Evolutionary conservation across 1,140 invertebrate species (phyloP).

Genomic region (Augochlora pura): DNA sequence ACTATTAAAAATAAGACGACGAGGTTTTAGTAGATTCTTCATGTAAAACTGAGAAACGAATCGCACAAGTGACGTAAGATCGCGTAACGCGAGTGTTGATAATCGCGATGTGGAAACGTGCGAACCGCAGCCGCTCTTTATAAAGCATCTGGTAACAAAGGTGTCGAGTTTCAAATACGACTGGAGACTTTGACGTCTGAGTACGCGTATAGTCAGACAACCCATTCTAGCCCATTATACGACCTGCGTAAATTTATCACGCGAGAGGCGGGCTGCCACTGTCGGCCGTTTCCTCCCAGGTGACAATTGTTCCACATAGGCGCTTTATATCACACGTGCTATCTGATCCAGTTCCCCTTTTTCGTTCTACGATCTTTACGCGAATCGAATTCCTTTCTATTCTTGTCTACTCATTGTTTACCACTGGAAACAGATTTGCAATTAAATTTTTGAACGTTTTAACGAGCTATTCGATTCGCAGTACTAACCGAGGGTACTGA

Average conservation of each 20-base stretch:
- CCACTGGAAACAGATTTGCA: not conserved
- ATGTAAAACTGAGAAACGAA: conserved; percentile 7
- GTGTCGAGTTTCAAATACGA: conserved; percentile 35
- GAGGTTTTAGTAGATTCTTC: not conserved
- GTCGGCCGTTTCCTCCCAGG: not conserved
- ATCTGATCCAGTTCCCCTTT: conserved; percentile 19
- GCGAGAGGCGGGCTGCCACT: conserved; percentile 24
- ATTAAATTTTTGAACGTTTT: not conserved
- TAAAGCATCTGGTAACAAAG: conserved; percentile 26
- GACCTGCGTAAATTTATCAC: conserved; percentile 43
- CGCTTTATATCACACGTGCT: conserved; percentile 11
- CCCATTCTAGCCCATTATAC: conserved; percentile 12
- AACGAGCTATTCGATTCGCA: not conserved
- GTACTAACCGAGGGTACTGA: no score
- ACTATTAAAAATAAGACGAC: no score
- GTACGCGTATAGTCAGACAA: conserved; percentile 4
- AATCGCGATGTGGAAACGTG: conserved; percentile 24
- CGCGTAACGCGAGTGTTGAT: conserved; percentile 19
- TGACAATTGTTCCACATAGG: conserved; percentile 31
- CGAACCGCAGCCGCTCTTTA: not conserved
- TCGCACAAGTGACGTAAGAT: conserved; percentile 15
- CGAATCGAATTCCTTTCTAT: conserved; percentile 27
- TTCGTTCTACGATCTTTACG: not conserved
- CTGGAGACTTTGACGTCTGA: conserved; percentile 5
- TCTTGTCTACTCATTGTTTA: not conserved